Evolutionary conservation across 2,888 invertebrate genomes (phyloP), one percentile per base, ranked within the genome.

Genomic region (Colostygia pectinataria): DNA sequence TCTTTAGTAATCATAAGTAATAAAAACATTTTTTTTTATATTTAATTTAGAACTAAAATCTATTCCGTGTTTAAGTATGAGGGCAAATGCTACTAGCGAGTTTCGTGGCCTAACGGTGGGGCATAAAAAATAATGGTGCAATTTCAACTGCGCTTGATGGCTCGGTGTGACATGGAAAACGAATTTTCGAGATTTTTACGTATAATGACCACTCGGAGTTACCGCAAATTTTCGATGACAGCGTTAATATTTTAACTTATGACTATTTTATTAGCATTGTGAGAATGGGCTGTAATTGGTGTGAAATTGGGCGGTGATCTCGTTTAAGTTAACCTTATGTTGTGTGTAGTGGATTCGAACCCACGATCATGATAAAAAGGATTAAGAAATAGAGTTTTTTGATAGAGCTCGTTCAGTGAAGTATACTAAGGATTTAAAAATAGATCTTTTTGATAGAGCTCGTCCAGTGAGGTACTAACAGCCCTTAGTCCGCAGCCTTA

Each of bases 91-190:
- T 25, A 18, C 4, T 18, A 27, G 44, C 20, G 4, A 40, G 13
- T 27, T 42, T 42, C 8, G 33, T 46, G 46, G 51, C 41, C 45
- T 31, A 20, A 33, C 42, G 24, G 38, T 28, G 38, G n/a, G 53
- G 27, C 43, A 43, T 55, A 55, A 53, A 53, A 57, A 55, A 55
- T 57, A 57, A 59, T 49, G 44, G 56, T 40, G 24, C 46, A 51
- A 48, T 51, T 57, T 45, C 42, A 53, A 55, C 55, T 53, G 55
- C 53, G 55, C 39, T 39, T 50, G 55, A 48, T 50, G 58, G 42
- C 45, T 14, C 42, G 37, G 24, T 52, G 47, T 51, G 53, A 58
- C 55, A 51, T 43, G 57, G 55, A 51, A 58, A 58, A 53, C 50
- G 52, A 42, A 52, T 52, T 52, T 52, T 33, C 42, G 42, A 34